Evolutionary conservation across 2,888 invertebrate genomes (phyloP).

Genomic region (Chymomyza procnemis): DNA sequence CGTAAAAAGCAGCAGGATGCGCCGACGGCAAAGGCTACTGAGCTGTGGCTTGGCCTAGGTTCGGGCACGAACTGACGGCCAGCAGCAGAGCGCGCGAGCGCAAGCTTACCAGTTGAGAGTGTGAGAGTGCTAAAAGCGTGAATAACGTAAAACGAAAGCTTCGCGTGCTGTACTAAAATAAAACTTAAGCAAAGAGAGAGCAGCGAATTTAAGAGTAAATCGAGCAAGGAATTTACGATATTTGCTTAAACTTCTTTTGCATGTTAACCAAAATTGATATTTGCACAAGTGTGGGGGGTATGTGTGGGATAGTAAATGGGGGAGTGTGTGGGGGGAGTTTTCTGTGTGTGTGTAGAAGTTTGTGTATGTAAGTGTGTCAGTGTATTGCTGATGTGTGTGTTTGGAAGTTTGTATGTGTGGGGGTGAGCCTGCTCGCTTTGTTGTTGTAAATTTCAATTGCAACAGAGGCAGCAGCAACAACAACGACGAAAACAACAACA

Average conservation of each 20-base stretch:
- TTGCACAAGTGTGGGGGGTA: constrained; percentile 33
- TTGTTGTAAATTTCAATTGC: constrained; percentile 56
- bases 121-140: constrained; percentile 49
- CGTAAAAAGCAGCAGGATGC: not conserved
- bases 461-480: constrained; percentile 10
- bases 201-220: not conserved
- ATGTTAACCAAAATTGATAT: constrained; percentile 67
- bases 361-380: too few species aligned
- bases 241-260: constrained; percentile 30
- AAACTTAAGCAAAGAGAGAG: constrained; percentile 27
- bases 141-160: not conserved
- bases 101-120: constrained; percentile 58
- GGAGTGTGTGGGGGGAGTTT: too few species aligned
- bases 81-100: constrained; percentile 3
- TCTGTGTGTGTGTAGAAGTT: too few species aligned
- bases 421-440: constrained; percentile 47
- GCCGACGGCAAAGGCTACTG: constrained; percentile 49
- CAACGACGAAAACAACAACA: constrained; percentile 14
- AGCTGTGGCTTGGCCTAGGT: constrained; percentile 40
- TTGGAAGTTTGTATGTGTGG: not conserved
- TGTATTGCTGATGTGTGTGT: too few species aligned
- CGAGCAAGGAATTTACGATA: constrained; percentile 45
- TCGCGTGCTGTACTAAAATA: not conserved
- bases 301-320: not conserved
- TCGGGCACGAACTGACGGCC: constrained; percentile 10